These are phyloP conservation scores for Diplogasteroides magnus DNA, from an alignment of 1,140 invertebrate species.

Conservation along the genomic window DNA sequence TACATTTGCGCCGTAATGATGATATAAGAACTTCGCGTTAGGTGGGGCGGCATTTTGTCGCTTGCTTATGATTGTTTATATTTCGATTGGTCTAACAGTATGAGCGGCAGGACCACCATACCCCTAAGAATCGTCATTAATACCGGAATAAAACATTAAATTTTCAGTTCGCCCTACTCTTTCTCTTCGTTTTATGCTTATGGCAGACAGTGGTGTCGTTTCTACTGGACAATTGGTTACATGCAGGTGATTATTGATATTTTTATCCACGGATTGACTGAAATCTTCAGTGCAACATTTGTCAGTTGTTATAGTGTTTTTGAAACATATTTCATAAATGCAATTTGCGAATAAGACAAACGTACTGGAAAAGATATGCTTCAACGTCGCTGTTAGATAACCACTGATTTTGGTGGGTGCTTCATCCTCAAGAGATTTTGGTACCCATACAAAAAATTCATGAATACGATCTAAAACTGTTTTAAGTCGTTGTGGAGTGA, in stretches of 20 bases:
- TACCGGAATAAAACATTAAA: background rate
- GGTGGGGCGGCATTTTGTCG: too few relatives aligned
- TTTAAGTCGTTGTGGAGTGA: too few relatives aligned
- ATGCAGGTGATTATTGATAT: background rate
- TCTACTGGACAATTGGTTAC: slow-evolving; percentile 3
- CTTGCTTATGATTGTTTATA: background rate
- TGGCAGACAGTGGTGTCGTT: slow-evolving; percentile 8
- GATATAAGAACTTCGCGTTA: too few relatives aligned
- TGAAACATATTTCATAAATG: background rate
- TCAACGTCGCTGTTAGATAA: too few relatives aligned
- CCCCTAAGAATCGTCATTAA: background rate
- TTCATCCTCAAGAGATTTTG: too few relatives aligned
- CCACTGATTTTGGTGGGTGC: too few relatives aligned
- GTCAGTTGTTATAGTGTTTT: background rate
- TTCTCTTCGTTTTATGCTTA: slow-evolving; percentile 3
- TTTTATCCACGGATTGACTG: background rate
- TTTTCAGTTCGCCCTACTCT: slow-evolving; percentile 18
- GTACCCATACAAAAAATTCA: too few relatives aligned
- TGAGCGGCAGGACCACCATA: background rate
- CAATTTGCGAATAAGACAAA: too few relatives aligned
- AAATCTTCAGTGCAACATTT: background rate
- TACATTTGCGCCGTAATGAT: background rate
- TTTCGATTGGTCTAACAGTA: background rate
- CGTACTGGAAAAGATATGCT: too few relatives aligned
- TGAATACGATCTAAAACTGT: too few relatives aligned